Percentiles rank a stretch among this genome's conserved stretches.
phyloP scores from a whole-genome alignment of 2,888 invertebrate genomes.

The Athalia rosae region DNA sequence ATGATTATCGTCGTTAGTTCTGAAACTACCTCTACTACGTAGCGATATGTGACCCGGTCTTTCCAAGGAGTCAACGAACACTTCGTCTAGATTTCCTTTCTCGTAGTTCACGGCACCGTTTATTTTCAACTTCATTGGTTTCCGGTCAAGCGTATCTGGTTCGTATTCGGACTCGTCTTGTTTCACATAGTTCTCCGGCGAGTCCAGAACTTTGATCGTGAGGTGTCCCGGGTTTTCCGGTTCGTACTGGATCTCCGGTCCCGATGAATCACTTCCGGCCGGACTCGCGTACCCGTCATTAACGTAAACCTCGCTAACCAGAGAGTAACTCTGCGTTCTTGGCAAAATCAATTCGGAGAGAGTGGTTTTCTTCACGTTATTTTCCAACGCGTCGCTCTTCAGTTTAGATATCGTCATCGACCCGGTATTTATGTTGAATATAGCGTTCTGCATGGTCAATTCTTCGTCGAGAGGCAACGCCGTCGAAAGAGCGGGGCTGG shows the following conservation, averaged over 20 bases:
- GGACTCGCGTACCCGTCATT: slow-evolving; percentile 81
- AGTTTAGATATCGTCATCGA: slow-evolving; percentile 75
- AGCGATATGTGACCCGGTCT: slow-evolving; percentile 78
- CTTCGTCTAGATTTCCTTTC: slow-evolving; percentile 68
- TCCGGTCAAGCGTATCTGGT: slow-evolving; percentile 89
- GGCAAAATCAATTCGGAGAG: slow-evolving; percentile 73
- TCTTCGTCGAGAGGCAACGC: slow-evolving; percentile 88
- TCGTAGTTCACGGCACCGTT: slow-evolving; percentile 69
- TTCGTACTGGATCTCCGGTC: slow-evolving; percentile 77
- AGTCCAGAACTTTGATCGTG: slow-evolving; percentile 89
- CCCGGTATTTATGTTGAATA: slow-evolving; percentile 80
- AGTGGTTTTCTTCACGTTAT: slow-evolving; percentile 66
- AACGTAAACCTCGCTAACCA: slow-evolving; percentile 87
- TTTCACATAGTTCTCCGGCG: slow-evolving; percentile 84
- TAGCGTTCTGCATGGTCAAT: slow-evolving; percentile 85
- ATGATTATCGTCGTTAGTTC: slow-evolving; percentile 72
- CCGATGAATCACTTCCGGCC: slow-evolving; percentile 74
- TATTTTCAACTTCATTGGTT: slow-evolving; percentile 78
- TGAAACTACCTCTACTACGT: slow-evolving; percentile 83
- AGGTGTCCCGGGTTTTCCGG: slow-evolving; percentile 84
- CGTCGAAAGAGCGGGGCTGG: slow-evolving; percentile 84
- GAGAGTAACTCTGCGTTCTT: slow-evolving; percentile 77
- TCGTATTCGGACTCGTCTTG: slow-evolving; percentile 89
- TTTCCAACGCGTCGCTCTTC: slow-evolving; percentile 56
- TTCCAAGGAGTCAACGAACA: slow-evolving; percentile 77